Base-by-base conservation (phyloP, 2,113 vertebrate genomes). In the Menura novaehollandiae region DNA sequence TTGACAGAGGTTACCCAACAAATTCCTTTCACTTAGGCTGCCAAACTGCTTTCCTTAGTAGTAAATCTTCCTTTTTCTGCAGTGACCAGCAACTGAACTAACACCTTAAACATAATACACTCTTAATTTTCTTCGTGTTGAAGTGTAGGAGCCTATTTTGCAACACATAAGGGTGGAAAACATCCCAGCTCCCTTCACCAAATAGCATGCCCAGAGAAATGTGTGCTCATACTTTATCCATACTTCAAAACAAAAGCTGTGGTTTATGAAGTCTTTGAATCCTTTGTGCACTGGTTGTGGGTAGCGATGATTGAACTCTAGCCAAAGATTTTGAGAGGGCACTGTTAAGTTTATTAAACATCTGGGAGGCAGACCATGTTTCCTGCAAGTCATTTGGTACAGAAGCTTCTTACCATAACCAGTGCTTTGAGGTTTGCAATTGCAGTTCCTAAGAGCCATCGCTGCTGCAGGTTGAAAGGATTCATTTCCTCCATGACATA, bases 331-430 rank as follows among this genome's bases (percentile, higher is more conserved):
- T 43, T 71, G 37, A 79, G 60, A 73, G 74, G 74, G 69, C 78
- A 55, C 60, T 75, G 78, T 72, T 60, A 53, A 46, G 78, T 85
- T 96, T 77, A 79, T 85, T 85, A 88, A 95, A 88, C 91, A 93
- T 96, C 85, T 96, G 94, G 74, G 62, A 83, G 44, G 62, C 86
- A 85, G 58, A 88, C 44, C 37, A 64, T n/a, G 35, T 78, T 93
- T 90, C 79, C 89, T 82, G 66, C 39, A 60, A 92, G 52, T 90
- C 62, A 37, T 92, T 62, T 75, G 83, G 62, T 75, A 63, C 44
- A 72, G 75, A 79, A 90, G 91, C 71, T 69, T 67, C 88, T 88
- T 71, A 11, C 56, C 83, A 16, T 71, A 85, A 79, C 39, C 53
- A 60, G 39, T 47, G 37, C 78, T 92, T 95, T 92, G 91, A 92